Evolutionary conservation across 2,888 invertebrate genomes (phyloP), one percentile per base, ranked within the genome.

Genomic region (Lydus trimaculatus): DNA sequence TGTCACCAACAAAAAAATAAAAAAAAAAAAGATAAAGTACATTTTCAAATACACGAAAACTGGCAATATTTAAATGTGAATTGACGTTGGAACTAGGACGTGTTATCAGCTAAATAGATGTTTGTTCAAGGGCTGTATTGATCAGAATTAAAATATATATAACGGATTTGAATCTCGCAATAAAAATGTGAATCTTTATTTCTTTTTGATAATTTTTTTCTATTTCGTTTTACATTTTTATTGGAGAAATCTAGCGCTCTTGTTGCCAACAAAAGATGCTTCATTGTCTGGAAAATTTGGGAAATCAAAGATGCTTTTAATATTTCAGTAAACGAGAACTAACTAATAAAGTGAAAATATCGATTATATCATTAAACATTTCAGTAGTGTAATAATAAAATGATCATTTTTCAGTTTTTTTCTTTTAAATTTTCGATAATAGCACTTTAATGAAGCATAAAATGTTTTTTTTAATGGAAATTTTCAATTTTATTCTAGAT

Each of bases 361-460:
- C 59, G 31, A 59, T 59, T 59, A 59, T 59, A 20, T 31, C 59
- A 59, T 59, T 33, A 28, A 59, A 59, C 31, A 59, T 59, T 28
- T 28, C 17, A 20, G 20, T 31, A 33, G 59, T 31, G 3, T 31
- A 17, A 59, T 25, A 2, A 59, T 4, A 33, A 33, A n/a, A 20
- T 13, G 20, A n/a, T n/a, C n/a, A n/a, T n/a, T n/a, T 20, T n/a
- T 33, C 17, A 20, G 31, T 59, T 9, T 28, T 13, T 15, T 31
- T 33, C 33, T 0, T 59, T 59, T 31, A 20, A 31, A 59, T 11
- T 17, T 33, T 20, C n/a, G 59, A 33, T 33, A n/a, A n/a, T 11
- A n/a, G 2, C 15, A 31, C 25, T 28, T 59, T 59, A 28, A 28
- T 28, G 28, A 28, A 28, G 4, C 28, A 28, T 28, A 28, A n/a